Evolutionary conservation across 2,888 invertebrate species (phyloP).

Genomic region (Pheosia gnoma): DNA sequence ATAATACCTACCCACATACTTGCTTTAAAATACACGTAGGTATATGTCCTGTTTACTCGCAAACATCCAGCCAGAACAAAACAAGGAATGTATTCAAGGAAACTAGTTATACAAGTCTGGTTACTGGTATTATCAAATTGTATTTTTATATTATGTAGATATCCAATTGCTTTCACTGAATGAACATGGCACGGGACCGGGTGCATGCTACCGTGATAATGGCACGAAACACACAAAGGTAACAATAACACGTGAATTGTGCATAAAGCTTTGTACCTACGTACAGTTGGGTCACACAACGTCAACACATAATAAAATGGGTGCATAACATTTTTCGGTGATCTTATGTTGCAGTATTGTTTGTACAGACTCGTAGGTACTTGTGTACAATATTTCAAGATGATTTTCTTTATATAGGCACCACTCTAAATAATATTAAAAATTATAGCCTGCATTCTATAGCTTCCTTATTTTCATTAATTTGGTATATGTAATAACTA

Average conservation of each 20-base stretch:
- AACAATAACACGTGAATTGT: constrained; percentile 39
- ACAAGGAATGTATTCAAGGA: constrained; percentile 44
- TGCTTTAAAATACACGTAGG: too few relatives aligned
- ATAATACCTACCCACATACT: constrained; percentile 10
- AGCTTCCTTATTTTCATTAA: too few relatives aligned
- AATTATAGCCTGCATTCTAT: too few relatives aligned
- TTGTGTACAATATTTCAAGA: too few relatives aligned
- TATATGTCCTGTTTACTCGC: constrained; percentile 31
- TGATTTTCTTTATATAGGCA: too few relatives aligned
- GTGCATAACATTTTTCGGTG: too few relatives aligned
- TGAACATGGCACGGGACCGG: constrained; percentile 56
- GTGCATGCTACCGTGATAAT: constrained; percentile 65
- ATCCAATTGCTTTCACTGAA: constrained; percentile 67
- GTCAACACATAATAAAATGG: too few relatives aligned
- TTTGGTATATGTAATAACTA: too few relatives aligned
- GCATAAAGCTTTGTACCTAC: constrained; percentile 31
- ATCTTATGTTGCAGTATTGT: too few relatives aligned
- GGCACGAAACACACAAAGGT: constrained; percentile 49
- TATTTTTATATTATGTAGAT: constrained; percentile 51
- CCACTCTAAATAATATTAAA: too few relatives aligned
- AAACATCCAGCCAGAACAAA: constrained; percentile 46
- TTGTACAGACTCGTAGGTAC: too few relatives aligned
- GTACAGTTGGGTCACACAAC: too few relatives aligned
- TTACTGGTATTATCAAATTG: constrained; percentile 40
- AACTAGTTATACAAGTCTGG: constrained; percentile 63